Base-by-base conservation (phyloP, 2,888 invertebrate genomes). In the Muscina levida region DNA sequence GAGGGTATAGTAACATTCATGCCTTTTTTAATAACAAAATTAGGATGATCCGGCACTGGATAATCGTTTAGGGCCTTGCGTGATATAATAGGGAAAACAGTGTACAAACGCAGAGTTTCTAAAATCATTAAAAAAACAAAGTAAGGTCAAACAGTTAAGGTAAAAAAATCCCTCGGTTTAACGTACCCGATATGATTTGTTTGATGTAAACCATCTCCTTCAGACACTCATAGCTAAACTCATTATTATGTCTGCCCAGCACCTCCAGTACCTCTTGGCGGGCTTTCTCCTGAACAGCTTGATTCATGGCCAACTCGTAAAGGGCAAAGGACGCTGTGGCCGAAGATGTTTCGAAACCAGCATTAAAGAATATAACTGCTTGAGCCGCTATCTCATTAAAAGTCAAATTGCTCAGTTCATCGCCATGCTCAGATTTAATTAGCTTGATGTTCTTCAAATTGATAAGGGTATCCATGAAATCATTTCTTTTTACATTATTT, bases 311-410 rank as follows among this genome's bases (percentile, higher is more conserved):
- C 72, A 89, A 72, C 73, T 89, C 89, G 13, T 87, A 89, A 0
- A 89, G 48, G 0, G 86, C 84, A 77, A 92, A 93, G 81, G 92
- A 92, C 13, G 94, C 91, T 0, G 93, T 92, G 0, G 93, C 92
- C 0, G 94, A 93, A 0, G 93, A 93, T 0, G 94, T 94, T 86
- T 94, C 94, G 84, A 93, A 94, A 0, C 94, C 94, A 6, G 93
- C 89, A 6, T 84, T 77, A 17, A 88, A 87, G 56, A 90, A 90
- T 0, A 89, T 83, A 72, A 87, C 88, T 5, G 86, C 85, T 46
- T 90, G 88, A 0, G 89, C 89, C 0, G 88, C 85, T 2, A 90
- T 85, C 78, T 90, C 86, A n/a, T 88, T 85, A 2, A 89, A 19
- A 0, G 87, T 85, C 1, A 89, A 74, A 57, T 83, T 85, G 3